Conservation (phyloP, 1,140 invertebrate genomes). For the Zaprionus taronus region DNA sequence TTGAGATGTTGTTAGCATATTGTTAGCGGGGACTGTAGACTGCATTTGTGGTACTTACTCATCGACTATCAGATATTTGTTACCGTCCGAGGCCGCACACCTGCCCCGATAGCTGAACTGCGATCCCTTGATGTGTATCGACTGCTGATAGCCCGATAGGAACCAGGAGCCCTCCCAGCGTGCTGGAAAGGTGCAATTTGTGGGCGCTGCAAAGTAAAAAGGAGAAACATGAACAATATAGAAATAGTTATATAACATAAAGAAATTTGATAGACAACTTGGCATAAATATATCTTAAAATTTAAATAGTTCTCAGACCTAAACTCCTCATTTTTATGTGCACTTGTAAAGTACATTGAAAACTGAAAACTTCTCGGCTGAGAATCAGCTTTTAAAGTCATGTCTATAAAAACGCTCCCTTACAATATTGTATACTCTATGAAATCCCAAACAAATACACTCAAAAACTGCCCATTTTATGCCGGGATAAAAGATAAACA, state of each 20-base stretch:
- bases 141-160: conserved; percentile 92
- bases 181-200: conserved; percentile 91
- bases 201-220: conserved; percentile 79
- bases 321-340: neutral
- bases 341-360: neutral
- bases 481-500: neutral
- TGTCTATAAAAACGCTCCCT: neutral
- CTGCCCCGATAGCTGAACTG: conserved; percentile 91
- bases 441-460: neutral
- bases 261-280: neutral
- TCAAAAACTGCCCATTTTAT: neutral
- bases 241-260: neutral
- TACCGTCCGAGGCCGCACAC: conserved; percentile 91
- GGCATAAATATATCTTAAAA: neutral
- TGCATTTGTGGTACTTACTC: conserved; percentile 87
- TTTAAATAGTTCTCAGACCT: neutral
- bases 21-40: conserved; percentile 41
- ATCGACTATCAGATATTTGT: conserved; percentile 93
- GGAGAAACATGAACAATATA: neutral
- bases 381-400: too few relatives aligned
- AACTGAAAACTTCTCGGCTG: too few relatives aligned
- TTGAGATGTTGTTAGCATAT: conserved; percentile 69
- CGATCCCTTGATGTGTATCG: conserved; percentile 91
- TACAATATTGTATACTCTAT: neutral
- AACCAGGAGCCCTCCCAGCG: conserved; percentile 94